Evolutionary conservation across 2,888 invertebrate species (phyloP), one percentile per base, ranked within the genome.

Genomic region (Andrena flavipes): DNA sequence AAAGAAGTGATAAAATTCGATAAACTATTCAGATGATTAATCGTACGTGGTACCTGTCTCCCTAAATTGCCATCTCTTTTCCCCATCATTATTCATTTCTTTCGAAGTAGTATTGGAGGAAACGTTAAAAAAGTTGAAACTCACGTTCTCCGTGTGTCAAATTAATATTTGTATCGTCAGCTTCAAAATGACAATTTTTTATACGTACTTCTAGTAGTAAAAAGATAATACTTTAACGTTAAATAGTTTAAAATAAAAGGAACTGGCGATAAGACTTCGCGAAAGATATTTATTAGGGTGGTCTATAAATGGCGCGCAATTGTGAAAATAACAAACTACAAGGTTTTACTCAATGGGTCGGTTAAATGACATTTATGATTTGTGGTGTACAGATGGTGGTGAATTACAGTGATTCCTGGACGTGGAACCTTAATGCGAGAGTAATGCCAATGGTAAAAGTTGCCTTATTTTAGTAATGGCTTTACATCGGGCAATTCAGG

Each of bases 401-500:
- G 16, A 49, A 60, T 16, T 48, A 62, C 29, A 60, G 42, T 29
- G 16, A 60, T 62, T 48, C 42, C n/a, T n/a, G 23, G 29, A n/a
- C 20, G 59, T n/a, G 16, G 16, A 68, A 48, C 48, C 4, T 71
- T 29, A 30, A 71, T 30, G 30, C 60, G 23, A 60, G 35, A 59
- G 30, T 48, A 49, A 62, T 30, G 48, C 60, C 48, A 42, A 60
- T 70, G 48, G 16, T 8, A 60, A 71, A 60, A 54, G 16, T 29
- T 60, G 8, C 1, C 48, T 70, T 13, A 23, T 29, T 62, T 60
- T 62, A 49, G 29, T 23, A 30, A 20, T 49, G 70, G 49, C 29
- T 62, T 62, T 49, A 23, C n/a, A 30, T 16, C 59, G 13, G 6
- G 48, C 49, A 62, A 71, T 71, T 71, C 62, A 71, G 49, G 49